Evolutionary conservation across 2,797 vertebrate species (phyloP).

Genomic region (Hipposideros larvatus): DNA sequence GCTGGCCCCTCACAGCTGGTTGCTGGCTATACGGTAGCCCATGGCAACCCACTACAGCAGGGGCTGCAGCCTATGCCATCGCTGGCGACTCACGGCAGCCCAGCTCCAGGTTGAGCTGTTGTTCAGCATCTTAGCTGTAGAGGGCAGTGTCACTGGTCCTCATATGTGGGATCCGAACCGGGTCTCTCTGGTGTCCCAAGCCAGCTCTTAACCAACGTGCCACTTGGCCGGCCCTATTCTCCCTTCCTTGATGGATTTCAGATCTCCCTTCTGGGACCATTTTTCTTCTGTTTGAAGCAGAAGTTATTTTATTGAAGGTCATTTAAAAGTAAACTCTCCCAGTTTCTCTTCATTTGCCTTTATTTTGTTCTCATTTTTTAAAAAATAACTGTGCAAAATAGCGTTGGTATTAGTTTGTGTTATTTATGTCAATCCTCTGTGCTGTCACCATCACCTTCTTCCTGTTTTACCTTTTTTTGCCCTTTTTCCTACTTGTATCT

Average conservation of each 20-base stretch:
- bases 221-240: background rate
- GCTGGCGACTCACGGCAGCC: no score
- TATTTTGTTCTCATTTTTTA: constrained; percentile 42
- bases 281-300: constrained; percentile 15
- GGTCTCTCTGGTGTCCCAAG: no score
- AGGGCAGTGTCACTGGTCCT: no score
- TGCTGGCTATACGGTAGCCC: no score
- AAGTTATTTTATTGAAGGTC: background rate
- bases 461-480: background rate
- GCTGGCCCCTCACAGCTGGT: no score
- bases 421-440: background rate
- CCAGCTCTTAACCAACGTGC: no score
- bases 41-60: no score
- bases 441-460: background rate
- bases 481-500: background rate
- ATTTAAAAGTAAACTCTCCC: background rate
- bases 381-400: background rate
- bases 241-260: background rate
- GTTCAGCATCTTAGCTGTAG: no score
- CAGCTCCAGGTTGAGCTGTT: no score
- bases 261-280: background rate
- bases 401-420: background rate
- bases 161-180: no score
- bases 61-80: no score
- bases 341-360: constrained; percentile 17